Evolutionary conservation across 2,113 vertebrate species (phyloP).

Genomic region (Hippocampus comes): DNA sequence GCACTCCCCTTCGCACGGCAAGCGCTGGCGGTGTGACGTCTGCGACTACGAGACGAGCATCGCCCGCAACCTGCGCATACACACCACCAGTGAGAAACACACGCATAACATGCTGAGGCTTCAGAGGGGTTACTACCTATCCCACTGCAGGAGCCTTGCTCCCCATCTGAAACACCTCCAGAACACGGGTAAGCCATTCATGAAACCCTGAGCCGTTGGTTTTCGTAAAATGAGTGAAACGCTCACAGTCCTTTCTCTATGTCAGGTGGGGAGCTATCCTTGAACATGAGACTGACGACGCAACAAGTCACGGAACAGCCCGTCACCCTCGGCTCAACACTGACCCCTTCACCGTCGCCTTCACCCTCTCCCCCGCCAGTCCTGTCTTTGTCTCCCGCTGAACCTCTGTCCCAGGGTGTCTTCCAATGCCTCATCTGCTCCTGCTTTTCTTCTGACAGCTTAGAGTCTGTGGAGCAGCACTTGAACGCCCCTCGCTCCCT

Average conservation of each 20-base stretch:
- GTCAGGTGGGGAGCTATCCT: constrained; percentile 84
- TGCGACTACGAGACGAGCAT: constrained; percentile 99
- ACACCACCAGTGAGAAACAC: constrained; percentile 99
- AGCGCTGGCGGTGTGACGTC: constrained; percentile 94
- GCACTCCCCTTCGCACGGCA: constrained; percentile 70
- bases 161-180: constrained; percentile 85
- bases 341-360: constrained; percentile 71
- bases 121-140: constrained; percentile 95
- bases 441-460: constrained; percentile 90
- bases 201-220: not conserved
- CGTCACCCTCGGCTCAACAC: constrained; percentile 88
- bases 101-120: constrained; percentile 97
- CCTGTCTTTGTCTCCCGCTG: constrained; percentile 73
- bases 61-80: constrained; percentile 95
- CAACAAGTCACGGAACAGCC: constrained; percentile 87
- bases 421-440: constrained; percentile 97
- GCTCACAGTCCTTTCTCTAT: constrained; percentile 10
- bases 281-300: constrained; percentile 86
- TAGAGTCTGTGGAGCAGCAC: constrained; percentile 91
- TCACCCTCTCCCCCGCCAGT: constrained; percentile 59
- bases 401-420: constrained; percentile 84
- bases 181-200: constrained; percentile 63
- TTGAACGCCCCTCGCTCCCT: constrained; percentile 87
- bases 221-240: not conserved
- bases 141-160: constrained; percentile 86